Evolutionary conservation across 2,888 invertebrate genomes (phyloP), one percentile per base, ranked within the genome.

Genomic region (Agrotis segetum): DNA sequence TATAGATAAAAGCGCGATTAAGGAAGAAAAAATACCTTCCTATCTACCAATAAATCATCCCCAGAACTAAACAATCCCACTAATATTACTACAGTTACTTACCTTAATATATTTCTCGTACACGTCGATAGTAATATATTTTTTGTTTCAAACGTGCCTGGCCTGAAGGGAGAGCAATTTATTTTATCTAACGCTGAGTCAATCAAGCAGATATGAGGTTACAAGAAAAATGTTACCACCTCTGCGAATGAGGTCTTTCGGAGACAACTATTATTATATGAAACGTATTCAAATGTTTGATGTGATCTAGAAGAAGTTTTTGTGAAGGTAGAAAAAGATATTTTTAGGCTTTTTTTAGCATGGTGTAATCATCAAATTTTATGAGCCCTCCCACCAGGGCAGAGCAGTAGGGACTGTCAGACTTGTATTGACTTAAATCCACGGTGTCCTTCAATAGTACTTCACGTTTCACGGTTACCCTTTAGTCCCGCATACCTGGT

Each of bases 181-280:
- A 77, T 82, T 84, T 83, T 83, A 84, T 84, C 74, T 71, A 77
- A 65, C 75, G 67, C 72, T 71, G 79, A 83, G 70, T 81, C 82
- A 83, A 83, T 84, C 83, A 79, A 60, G 46, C 21, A 29, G 77
- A 81, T 79, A 84, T 77, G 81, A 83, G 62, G 70, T 66, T 74
- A 68, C 24, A 77, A 79, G 77, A 84, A 77, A 83, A 74, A 83
- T 79, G 71, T 79, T 71, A 46, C 63, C 79, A 79, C 72, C 81
- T 83, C 56, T 46, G 17, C 11, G 61, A 72, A 64, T 34, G 55
- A 69, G 53, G 70, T 60, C 63, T 40, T 64, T 49, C 47, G 0
- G 29, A 71, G 67, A 79, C 83, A 77, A 70, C 67, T 74, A 61
- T 65, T 21, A 13, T 11, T 67, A 65, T 67, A 64, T 63, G 46